A percentile compares a stretch with the other conserved stretches of the same genome.
phyloP scores from a whole-genome alignment of 92 coral and sea anemone species.

The Meandrina meandrites region DNA sequence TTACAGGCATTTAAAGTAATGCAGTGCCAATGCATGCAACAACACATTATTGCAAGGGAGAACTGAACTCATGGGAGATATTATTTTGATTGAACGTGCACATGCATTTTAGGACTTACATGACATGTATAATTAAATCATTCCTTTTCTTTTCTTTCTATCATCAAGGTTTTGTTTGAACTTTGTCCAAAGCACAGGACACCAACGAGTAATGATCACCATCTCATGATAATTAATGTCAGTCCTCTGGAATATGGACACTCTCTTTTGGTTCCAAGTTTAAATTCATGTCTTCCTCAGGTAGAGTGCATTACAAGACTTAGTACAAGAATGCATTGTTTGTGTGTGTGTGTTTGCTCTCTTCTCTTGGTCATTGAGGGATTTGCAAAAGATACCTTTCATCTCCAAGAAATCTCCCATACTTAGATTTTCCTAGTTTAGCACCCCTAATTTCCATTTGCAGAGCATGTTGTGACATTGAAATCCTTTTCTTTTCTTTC shows the following conservation, averaged over 20 bases:
- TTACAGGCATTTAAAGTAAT: no score
- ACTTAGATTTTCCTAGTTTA: no score
- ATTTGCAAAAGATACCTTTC: no score
- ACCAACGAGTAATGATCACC: slow-evolving; percentile 25
- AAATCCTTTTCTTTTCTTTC: no score
- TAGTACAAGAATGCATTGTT: not conserved
- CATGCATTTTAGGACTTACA: not conserved
- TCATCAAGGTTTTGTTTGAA: slow-evolving; percentile 76
- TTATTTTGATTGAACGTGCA: no score
- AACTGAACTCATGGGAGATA: no score
- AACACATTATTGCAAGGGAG: no score
- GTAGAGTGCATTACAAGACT: slow-evolving; percentile 36
- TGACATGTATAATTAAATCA: not conserved
- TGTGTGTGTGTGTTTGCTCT: not conserved
- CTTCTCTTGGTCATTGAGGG: no score
- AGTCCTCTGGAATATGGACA: slow-evolving; percentile 96
- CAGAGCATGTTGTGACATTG: no score
- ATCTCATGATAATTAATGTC: slow-evolving; percentile 76
- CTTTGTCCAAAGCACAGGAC: slow-evolving; percentile 65
- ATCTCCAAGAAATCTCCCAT: no score
- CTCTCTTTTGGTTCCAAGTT: slow-evolving; percentile 84
- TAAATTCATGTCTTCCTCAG: slow-evolving; percentile 84
- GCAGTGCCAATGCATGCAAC: no score
- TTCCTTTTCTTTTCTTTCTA: not conserved
- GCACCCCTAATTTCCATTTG: no score